phyloP scores from a whole-genome alignment of 2,797 vertebrate genomes.

The Onychomys arenicola region DNA sequence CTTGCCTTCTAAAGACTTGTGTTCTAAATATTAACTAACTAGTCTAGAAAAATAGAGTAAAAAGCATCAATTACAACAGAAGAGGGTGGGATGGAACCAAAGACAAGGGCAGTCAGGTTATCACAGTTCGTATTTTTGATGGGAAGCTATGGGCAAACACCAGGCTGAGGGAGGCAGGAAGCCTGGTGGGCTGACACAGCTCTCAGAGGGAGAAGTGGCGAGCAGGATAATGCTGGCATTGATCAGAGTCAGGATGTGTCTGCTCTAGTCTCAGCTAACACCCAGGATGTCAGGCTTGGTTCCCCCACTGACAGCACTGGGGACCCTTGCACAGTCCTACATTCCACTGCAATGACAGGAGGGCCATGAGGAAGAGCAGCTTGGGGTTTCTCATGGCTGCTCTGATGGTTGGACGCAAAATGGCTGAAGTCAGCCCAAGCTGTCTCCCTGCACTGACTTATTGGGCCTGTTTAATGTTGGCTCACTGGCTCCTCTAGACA shows the following conservation, averaged over 20 bases:
- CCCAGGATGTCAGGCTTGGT: neutral
- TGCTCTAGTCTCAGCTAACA: neutral
- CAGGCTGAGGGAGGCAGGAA: neutral
- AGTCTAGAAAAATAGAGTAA: neutral
- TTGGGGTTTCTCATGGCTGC: neutral
- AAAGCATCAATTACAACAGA: too few relatives aligned
- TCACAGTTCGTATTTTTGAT: too few relatives aligned
- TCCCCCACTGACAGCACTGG: too few relatives aligned
- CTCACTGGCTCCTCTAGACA: neutral
- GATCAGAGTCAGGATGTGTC: too few relatives aligned
- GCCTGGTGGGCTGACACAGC: neutral
- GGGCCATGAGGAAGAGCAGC: neutral
- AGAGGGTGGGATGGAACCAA: neutral
- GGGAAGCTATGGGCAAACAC: too few relatives aligned
- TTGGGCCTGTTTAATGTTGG: neutral
- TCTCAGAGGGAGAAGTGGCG: neutral
- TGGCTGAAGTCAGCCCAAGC: neutral
- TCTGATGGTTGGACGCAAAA: neutral
- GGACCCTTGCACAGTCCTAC: neutral
- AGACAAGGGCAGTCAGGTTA: neutral
- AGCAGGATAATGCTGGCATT: neutral
- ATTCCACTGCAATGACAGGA: neutral
- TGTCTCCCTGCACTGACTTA: neutral
- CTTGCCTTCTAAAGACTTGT: neutral
- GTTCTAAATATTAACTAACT: neutral